Evolutionary conservation across 2,113 vertebrate species (phyloP), one percentile per base, ranked within the genome.

Genomic region (Zosterops japonicus): DNA sequence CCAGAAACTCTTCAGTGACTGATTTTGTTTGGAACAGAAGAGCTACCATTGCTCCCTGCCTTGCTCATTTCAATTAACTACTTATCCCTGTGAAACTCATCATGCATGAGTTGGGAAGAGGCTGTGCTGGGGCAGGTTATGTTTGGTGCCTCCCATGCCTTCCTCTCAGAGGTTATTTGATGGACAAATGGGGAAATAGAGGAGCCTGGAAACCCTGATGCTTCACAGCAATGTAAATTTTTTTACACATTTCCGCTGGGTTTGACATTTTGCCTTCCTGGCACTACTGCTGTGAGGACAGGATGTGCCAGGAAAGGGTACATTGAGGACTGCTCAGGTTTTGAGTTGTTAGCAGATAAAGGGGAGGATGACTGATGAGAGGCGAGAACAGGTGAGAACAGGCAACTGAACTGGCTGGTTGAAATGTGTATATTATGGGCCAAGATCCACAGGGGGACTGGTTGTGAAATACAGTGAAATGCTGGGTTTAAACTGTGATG

Each of bases 1-100:
- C 36, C 42, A 67, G 50, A 78, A 87, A 85, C 5, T 2, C 64
- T 41, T 59, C 20, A 44, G 12, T 25, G 52, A 63, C 33, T 0
- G 17, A 57, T 75, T 79, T 63, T 82, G 24, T 61, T 49, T 31
- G 47, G 24, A 72, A 77, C 33, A 67, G 21, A 63, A 77, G 13
- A 70, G 7, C 14, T 28, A 18, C 28, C 9, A 2, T 39, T 69
- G 33, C 36, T 49, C 5, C 13, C 44, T 59, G 42, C 22, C 39
- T 21, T 83, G 36, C 68, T 41, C 12, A 31, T 53, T 82, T 61
- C 65, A 39, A 10, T 41, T 4, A 4, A 19, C 14, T 23, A 6
- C 0, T 0, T 12, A 59, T 3, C 24, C 29, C 47, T 0, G 1
- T 4, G 5, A 67, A 75, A 79, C 4, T 71, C 22, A 70, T 11